Percentiles rank a stretch among this genome's conserved stretches.
Evolutionary conservation across 2,113 vertebrate species (phyloP).

Genomic region (Donacobius atricapilla): DNA sequence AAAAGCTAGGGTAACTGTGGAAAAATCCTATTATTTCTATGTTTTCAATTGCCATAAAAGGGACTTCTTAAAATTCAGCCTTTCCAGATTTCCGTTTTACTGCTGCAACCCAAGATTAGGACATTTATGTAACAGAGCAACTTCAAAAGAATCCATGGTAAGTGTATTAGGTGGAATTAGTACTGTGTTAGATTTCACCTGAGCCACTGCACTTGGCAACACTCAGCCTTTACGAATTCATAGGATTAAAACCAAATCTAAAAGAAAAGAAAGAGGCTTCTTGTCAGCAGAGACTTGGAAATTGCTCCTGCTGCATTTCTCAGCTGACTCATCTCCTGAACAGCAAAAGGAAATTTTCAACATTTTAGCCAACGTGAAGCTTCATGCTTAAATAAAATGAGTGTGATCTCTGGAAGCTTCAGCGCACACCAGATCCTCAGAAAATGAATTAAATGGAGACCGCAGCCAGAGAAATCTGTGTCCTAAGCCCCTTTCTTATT

Average conservation of each 20-base stretch:
- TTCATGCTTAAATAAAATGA: not conserved
- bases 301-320: not conserved
- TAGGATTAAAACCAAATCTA: not conserved
- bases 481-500: slow-evolving; percentile 28
- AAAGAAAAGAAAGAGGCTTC: slow-evolving; percentile 65
- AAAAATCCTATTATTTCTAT: not conserved
- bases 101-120: slow-evolving; percentile 34
- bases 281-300: not conserved
- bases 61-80: not conserved
- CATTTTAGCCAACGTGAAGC: not conserved
- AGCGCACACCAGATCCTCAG: not conserved
- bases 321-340: not conserved
- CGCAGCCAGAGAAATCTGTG: not conserved
- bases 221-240: not conserved
- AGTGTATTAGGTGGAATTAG: slow-evolving; percentile 49
- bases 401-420: not conserved
- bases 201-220: not conserved
- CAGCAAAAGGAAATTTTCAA: not conserved
- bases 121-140: slow-evolving; percentile 26
- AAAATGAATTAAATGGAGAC: not conserved
- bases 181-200: slow-evolving; percentile 43
- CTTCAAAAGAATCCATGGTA: not conserved
- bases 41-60: not conserved
- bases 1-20: not conserved
- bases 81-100: not conserved